These are phyloP conservation scores for Hemaris fuciformis DNA, from an alignment of 2,888 invertebrate species.

Conservation along the genomic window DNA sequence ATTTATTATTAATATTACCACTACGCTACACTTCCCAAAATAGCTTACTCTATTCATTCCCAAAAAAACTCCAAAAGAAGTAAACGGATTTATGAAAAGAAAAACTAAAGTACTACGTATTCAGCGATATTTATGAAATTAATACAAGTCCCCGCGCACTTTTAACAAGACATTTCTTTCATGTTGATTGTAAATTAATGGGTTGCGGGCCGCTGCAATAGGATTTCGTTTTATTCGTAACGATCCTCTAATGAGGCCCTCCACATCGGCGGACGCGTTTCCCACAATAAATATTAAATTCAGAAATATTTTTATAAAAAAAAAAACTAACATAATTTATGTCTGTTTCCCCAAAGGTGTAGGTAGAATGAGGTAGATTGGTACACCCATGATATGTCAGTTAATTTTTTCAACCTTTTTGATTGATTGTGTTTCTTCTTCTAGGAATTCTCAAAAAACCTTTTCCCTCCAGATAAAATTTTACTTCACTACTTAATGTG, in stretches of 20 bases:
- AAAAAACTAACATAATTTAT: no score
- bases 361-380: no score
- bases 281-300: slow-evolving; percentile 3
- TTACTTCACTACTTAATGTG: no score
- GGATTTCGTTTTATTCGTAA: slow-evolving; percentile 1
- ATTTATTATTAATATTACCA: no score
- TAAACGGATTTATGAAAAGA: not conserved
- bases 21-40: no score
- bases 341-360: no score
- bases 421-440: no score
- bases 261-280: not conserved
- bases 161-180: slow-evolving; percentile 6
- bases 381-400: no score
- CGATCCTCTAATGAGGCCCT: slow-evolving; percentile 8
- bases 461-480: no score
- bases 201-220: slow-evolving; percentile 1
- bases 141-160: not conserved
- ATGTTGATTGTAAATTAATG: slow-evolving; percentile 9
- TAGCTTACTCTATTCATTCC: not conserved
- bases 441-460: no score
- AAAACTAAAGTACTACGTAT: not conserved
- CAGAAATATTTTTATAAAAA: not conserved
- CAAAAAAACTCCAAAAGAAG: not conserved
- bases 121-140: not conserved
- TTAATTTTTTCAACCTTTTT: no score